phyloP scores from a whole-genome alignment of 2,113 vertebrate species.

The Gallinago undulata region DNA sequence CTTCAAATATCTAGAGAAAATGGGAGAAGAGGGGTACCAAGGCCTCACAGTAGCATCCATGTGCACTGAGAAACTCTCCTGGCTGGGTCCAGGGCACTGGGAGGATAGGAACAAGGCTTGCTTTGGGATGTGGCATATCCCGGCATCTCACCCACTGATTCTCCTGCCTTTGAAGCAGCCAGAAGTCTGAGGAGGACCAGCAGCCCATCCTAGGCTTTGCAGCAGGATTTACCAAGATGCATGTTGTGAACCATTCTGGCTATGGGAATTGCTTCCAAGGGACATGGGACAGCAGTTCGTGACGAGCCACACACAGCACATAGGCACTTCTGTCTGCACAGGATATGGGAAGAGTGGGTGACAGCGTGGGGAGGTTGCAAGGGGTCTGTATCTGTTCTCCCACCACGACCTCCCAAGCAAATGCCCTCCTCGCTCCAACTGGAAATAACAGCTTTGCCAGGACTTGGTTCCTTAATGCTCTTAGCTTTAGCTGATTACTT shows the following conservation, averaged over 20 bases:
- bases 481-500: not conserved
- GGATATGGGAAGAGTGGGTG: not conserved
- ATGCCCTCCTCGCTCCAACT: not conserved
- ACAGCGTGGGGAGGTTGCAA: accelerated
- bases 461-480: not conserved
- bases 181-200: not conserved
- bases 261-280: not conserved
- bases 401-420: not conserved
- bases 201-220: not conserved
- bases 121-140: not conserved
- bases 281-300: not conserved
- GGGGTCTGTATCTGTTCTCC: not conserved
- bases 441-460: not conserved
- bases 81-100: not conserved
- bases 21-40: not conserved
- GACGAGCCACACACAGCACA: accelerated
- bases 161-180: not conserved
- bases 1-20: not conserved
- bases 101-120: not conserved
- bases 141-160: accelerated
- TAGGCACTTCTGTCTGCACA: not conserved
- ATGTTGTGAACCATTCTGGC: accelerated
- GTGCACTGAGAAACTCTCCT: not conserved
- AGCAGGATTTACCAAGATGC: not conserved
- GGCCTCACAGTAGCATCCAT: not conserved